Evolutionary conservation across 2,113 vertebrate genomes (phyloP).

Genomic region (Emydura subglobosa): DNA sequence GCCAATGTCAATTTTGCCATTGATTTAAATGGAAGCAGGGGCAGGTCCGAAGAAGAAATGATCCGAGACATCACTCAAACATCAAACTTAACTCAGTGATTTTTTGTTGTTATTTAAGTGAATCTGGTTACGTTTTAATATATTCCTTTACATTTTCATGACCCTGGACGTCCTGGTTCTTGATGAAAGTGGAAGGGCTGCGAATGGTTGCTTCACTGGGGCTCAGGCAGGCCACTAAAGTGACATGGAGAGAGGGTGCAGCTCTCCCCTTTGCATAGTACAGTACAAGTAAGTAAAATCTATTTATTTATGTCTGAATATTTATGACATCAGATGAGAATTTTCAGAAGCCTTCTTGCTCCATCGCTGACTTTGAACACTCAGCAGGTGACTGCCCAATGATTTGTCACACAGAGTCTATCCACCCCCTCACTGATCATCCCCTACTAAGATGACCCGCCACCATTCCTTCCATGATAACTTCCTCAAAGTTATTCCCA

Average conservation of each 20-base stretch:
- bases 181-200: not conserved
- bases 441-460: too few relatives aligned
- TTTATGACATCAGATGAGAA: too few relatives aligned
- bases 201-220: not conserved
- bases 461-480: too few relatives aligned
- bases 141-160: not conserved
- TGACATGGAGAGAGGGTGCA: not conserved
- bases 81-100: not conserved
- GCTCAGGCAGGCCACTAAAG: not conserved
- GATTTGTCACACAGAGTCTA: too few relatives aligned
- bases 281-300: not conserved
- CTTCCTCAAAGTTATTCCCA: too few relatives aligned
- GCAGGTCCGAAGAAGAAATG: accelerated
- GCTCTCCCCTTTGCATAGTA: not conserved
- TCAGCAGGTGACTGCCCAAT: too few relatives aligned
- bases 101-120: not conserved
- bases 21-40: accelerated
- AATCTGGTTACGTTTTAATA: not conserved
- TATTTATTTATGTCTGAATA: too few relatives aligned
- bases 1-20: not conserved
- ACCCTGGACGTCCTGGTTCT: not conserved
- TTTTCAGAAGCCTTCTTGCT: too few relatives aligned
- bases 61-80: not conserved
- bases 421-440: too few relatives aligned
- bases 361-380: too few relatives aligned